Conservation (phyloP, 2,888 invertebrate species). For the Strigamia maritima region DNA sequence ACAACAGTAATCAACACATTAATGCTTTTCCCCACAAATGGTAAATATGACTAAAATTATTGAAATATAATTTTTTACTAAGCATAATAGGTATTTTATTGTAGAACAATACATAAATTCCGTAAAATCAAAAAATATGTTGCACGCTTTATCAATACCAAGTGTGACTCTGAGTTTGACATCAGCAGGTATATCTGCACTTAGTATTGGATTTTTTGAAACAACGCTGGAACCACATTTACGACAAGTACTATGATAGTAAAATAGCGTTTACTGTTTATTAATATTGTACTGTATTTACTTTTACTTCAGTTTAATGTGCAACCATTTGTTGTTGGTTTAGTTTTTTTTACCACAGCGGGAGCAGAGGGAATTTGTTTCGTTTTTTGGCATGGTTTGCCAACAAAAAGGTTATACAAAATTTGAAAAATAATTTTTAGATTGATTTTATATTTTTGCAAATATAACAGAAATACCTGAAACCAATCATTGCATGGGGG, state of each 20-base stretch:
- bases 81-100: neutral
- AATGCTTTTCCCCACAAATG: neutral
- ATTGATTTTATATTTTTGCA: neutral
- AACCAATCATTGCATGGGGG: neutral
- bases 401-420: neutral
- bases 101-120: neutral
- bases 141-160: slow-evolving; percentile 60
- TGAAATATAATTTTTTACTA: neutral
- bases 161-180: slow-evolving; percentile 54
- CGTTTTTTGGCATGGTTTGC: neutral
- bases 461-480: neutral
- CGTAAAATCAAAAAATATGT: too few species aligned
- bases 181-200: slow-evolving; percentile 65
- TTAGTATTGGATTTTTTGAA: slow-evolving; percentile 81
- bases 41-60: neutral
- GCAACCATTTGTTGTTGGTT: neutral
- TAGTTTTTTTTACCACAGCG: neutral
- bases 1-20: neutral
- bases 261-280: too few species aligned
- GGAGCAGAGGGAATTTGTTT: neutral
- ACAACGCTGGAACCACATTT: slow-evolving; percentile 85
- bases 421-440: too few species aligned
- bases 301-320: neutral
- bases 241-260: slow-evolving; percentile 56
- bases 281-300: neutral